These are phyloP conservation scores for Gymnarchus niloticus DNA, from an alignment of 2,113 vertebrate species.

Conservation along the genomic window DNA sequence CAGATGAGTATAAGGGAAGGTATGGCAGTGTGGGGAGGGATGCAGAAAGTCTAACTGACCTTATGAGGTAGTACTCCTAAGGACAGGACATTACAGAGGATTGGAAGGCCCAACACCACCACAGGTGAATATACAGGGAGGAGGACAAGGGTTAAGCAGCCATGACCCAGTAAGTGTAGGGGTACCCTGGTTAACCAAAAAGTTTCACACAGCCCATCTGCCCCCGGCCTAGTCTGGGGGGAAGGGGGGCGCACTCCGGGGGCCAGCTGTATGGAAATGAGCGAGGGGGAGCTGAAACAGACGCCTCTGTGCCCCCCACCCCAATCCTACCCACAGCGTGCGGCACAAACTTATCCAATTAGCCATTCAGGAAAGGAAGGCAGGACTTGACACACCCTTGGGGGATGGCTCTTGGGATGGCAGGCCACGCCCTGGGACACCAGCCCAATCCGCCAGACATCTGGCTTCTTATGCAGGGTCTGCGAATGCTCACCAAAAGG, in stretches of 20 bases:
- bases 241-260: slow-evolving; percentile 43
- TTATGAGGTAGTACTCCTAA: neutral
- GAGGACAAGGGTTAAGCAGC: neutral
- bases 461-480: neutral
- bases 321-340: slow-evolving; percentile 44
- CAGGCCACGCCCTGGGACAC: neutral
- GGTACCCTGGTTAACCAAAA: neutral
- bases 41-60: neutral
- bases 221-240: slow-evolving; percentile 52
- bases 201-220: slow-evolving; percentile 79
- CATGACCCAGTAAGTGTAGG: neutral
- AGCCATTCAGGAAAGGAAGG: slow-evolving; percentile 76
- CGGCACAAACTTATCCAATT: slow-evolving; percentile 84
- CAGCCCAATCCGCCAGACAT: neutral
- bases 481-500: neutral
- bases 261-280: slow-evolving; percentile 99
- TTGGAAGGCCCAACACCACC: neutral
- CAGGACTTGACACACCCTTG: neutral
- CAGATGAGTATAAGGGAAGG: neutral
- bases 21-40: neutral
- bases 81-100: neutral
- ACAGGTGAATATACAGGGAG: neutral
- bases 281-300: slow-evolving; percentile 76
- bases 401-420: neutral
- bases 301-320: slow-evolving; percentile 64